Conservation (phyloP, 1,140 invertebrate species). For the Chironomus striatipennis region DNA sequence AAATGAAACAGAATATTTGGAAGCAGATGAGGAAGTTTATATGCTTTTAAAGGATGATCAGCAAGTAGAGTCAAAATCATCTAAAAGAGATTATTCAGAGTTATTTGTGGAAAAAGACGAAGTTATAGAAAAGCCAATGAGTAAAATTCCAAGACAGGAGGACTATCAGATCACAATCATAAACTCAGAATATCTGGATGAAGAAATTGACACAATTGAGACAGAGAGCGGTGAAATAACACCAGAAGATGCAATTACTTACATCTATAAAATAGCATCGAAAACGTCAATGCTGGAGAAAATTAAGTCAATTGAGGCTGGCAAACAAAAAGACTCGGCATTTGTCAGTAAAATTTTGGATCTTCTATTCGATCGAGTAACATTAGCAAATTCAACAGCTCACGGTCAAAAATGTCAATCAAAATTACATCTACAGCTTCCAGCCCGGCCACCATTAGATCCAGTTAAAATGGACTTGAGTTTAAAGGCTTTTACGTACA, state of each 20-base stretch:
- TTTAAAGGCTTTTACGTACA: not conserved
- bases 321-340: not conserved
- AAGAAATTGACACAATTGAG: not conserved
- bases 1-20: conserved; percentile 4
- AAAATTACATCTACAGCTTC: not conserved
- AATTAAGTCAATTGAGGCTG: not conserved
- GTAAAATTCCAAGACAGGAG: not conserved
- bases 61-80: not conserved
- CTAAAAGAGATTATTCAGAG: not conserved
- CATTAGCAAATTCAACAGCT: not conserved
- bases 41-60: not conserved
- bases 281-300: not conserved
- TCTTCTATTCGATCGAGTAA: not conserved
- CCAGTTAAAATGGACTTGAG: not conserved
- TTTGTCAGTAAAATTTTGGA: not conserved
- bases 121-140: not conserved
- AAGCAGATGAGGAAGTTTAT: not conserved
- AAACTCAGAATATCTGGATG: not conserved
- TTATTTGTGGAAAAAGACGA: conserved; percentile 26
- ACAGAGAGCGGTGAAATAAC: not conserved
- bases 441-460: not conserved
- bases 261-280: not conserved
- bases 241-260: not conserved
- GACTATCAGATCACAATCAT: conserved; percentile 8
- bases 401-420: not conserved